These are phyloP conservation scores for Aptenodytes patagonicus DNA, from an alignment of 2,113 vertebrate species.

Conservation along the genomic window DNA sequence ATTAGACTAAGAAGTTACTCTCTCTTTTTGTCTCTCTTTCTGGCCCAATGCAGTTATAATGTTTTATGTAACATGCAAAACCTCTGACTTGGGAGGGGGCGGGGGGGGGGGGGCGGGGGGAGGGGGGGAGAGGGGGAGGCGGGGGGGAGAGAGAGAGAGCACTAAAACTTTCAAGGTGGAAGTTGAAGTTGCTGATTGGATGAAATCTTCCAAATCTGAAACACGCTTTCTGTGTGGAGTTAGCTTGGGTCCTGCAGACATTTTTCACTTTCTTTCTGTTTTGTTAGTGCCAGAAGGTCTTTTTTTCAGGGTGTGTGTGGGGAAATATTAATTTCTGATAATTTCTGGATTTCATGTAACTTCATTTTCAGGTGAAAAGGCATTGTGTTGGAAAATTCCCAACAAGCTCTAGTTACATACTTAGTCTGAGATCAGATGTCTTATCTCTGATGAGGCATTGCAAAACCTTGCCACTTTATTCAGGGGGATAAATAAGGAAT, in stretches of 20 bases:
- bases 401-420: not conserved
- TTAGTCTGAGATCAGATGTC: not conserved
- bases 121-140: too few relatives aligned
- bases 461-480: not conserved
- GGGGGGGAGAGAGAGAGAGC: not conserved
- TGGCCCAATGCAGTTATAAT: not conserved
- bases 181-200: not conserved
- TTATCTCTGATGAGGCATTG: not conserved
- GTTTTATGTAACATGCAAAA: not conserved
- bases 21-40: not conserved
- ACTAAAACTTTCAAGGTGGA: not conserved
- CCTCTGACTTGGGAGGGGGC: not conserved
- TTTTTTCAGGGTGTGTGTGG: not conserved
- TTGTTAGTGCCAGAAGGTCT: not conserved
- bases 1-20: not conserved
- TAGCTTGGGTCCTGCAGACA: not conserved
- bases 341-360: not conserved
- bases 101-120: not conserved
- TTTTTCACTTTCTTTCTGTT: not conserved
- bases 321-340: not conserved
- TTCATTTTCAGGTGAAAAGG: not conserved
- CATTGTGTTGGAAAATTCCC: not conserved
- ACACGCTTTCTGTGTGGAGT: not conserved
- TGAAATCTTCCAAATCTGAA: not conserved
- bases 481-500: not conserved